Percentiles rank a stretch among this genome's conserved stretches.
These are phyloP conservation scores for Pleuronectes platessa DNA, from an alignment of 2,113 vertebrate species.

Conservation along the genomic window DNA sequence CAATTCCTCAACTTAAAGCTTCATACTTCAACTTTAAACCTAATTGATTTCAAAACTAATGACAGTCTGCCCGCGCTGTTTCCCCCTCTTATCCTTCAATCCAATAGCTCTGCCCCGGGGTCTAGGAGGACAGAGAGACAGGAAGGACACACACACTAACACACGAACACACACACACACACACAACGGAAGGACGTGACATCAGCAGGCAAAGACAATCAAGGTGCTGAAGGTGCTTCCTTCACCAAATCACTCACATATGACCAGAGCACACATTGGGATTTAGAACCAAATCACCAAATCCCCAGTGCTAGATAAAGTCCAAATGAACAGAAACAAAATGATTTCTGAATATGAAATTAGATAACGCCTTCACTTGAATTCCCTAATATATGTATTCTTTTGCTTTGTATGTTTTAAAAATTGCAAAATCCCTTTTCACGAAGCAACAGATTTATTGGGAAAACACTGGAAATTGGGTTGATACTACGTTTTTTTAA, in stretches of 20 bases:
- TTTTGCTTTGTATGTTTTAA: neutral
- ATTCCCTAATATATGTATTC: too few relatives aligned
- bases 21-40: slow-evolving; percentile 47
- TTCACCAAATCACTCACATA: slow-evolving; percentile 90
- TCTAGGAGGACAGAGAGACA: slow-evolving; percentile 88
- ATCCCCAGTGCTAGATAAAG: neutral
- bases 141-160: slow-evolving; percentile 86
- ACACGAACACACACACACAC: slow-evolving; percentile 33
- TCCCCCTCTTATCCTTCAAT: slow-evolving; percentile 53
- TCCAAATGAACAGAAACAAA: slow-evolving; percentile 1
- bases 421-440: slow-evolving; percentile 2
- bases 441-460: neutral
- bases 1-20: slow-evolving; percentile 48
- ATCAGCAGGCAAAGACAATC: slow-evolving; percentile 96
- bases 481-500: neutral
- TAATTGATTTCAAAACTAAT: slow-evolving; percentile 65
- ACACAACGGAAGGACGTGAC: slow-evolving; percentile 91
- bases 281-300: slow-evolving; percentile 85
- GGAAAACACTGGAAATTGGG: slow-evolving; percentile 16
- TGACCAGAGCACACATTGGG: slow-evolving; percentile 87
- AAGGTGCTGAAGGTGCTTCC: slow-evolving; percentile 99
- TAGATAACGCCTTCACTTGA: neutral
- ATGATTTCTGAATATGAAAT: slow-evolving; percentile 67
- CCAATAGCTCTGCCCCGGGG: slow-evolving; percentile 57
- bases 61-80: slow-evolving; percentile 58